Evolutionary conservation across 2,797 vertebrate genomes (phyloP).

Genomic region (Bradypus variegatus): DNA sequence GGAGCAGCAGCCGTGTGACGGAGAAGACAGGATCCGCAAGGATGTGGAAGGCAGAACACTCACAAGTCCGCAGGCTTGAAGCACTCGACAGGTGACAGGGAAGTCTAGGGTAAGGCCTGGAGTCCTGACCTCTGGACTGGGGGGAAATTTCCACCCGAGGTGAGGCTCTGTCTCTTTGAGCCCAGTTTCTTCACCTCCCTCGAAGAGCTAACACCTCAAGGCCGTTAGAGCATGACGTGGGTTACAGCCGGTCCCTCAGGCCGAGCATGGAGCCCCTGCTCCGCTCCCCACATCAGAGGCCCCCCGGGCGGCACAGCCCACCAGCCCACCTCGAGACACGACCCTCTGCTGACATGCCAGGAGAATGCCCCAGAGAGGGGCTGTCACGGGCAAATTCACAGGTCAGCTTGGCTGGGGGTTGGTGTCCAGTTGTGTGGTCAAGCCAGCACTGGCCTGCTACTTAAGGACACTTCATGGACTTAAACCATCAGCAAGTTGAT

Average conservation of each 20-base stretch:
- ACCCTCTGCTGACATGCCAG: accelerated
- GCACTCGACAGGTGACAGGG: neutral
- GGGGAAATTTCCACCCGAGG: neutral
- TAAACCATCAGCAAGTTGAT: too few species aligned
- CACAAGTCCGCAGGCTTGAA: accelerated
- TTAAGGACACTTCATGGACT: too few species aligned
- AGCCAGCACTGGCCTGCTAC: too few species aligned
- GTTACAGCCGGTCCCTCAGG: too few species aligned
- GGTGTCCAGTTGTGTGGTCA: too few species aligned
- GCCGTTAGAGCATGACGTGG: neutral
- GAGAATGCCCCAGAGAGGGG: too few species aligned
- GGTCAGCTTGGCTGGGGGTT: too few species aligned
- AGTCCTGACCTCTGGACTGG: neutral
- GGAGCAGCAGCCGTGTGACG: accelerated
- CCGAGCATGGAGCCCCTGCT: neutral
- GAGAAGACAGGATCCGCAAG: accelerated
- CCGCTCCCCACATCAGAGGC: neutral
- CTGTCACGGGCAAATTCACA: too few species aligned
- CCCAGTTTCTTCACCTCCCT: neutral
- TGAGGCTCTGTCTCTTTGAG: neutral
- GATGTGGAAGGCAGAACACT: neutral
- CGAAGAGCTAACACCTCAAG: neutral
- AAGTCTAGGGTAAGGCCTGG: neutral
- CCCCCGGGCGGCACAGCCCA: neutral
- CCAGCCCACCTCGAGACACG: neutral